Percentiles rank a stretch among this genome's conserved stretches.
Conservation (phyloP, 2,888 invertebrate species). For the Clitarchus hookeri region DNA sequence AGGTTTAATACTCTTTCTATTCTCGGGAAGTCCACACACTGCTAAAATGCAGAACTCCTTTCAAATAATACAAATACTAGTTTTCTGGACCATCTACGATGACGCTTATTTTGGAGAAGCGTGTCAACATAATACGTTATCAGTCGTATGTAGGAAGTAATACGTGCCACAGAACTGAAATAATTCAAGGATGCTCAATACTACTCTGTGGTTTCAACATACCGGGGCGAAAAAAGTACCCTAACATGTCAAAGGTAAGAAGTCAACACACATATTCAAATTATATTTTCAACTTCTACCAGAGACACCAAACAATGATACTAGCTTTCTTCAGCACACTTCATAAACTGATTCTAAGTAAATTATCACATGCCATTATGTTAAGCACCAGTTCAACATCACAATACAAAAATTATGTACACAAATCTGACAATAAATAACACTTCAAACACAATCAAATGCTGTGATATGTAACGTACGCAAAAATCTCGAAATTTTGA, state of each 20-base stretch:
- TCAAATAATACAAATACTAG: no score
- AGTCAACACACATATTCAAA: neutral
- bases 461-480: neutral
- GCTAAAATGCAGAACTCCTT: no score
- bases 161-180: no score
- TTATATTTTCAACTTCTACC: neutral
- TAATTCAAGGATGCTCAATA: no score
- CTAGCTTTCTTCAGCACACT: neutral
- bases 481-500: neutral
- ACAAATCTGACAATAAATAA: neutral
- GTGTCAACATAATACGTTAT: no score
- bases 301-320: neutral
- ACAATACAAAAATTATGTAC: neutral
- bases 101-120: no score
- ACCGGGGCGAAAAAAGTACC: neutral
- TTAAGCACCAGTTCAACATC: neutral
- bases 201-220: no score
- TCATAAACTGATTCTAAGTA: neutral
- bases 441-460: neutral
- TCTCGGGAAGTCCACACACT: no score
- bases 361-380: neutral
- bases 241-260: neutral
- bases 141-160: no score
- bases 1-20: no score
- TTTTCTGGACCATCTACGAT: no score